Percentiles rank a stretch among this genome's conserved stretches.
phyloP scores from a whole-genome alignment of 2,113 vertebrate species.

The Monarcha castaneiventris region DNA sequence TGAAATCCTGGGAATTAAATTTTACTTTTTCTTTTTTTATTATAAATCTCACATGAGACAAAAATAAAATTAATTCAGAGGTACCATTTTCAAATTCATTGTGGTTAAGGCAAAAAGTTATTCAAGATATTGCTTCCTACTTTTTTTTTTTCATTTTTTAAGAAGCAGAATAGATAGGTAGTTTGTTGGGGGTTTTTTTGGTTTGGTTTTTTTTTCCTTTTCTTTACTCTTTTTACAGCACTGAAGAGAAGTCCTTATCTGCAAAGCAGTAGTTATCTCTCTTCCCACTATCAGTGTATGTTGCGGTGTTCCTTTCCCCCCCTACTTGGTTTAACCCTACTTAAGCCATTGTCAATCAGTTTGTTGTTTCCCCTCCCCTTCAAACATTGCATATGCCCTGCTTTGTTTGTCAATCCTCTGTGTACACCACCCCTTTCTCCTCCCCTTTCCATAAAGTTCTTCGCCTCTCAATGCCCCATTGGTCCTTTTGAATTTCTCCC shows the following conservation, averaged over 20 bases:
- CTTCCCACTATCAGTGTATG: neutral
- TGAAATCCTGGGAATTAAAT: neutral
- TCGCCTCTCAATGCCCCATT: too few species aligned
- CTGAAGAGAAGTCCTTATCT: neutral
- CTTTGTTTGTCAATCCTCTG: too few species aligned
- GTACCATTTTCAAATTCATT: neutral
- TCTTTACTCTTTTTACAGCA: neutral
- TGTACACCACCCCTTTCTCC: too few species aligned
- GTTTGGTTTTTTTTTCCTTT: neutral
- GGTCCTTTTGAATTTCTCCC: too few species aligned
- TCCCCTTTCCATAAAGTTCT: too few species aligned
- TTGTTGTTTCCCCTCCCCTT: too few species aligned
- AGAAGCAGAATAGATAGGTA: neutral
- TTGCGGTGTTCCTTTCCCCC: too few species aligned
- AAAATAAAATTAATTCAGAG: neutral
- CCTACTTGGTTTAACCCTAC: too few species aligned
- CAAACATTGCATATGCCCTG: too few species aligned
- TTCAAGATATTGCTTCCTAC: neutral
- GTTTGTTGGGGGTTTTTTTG: too few species aligned
- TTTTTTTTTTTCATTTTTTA: neutral
- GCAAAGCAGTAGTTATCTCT: neutral
- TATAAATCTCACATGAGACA: neutral
- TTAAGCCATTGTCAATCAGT: too few species aligned
- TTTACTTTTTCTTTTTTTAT: neutral
- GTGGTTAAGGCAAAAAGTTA: neutral